Base-by-base conservation (phyloP, 2,888 invertebrate genomes). In the Volucella inflata region DNA sequence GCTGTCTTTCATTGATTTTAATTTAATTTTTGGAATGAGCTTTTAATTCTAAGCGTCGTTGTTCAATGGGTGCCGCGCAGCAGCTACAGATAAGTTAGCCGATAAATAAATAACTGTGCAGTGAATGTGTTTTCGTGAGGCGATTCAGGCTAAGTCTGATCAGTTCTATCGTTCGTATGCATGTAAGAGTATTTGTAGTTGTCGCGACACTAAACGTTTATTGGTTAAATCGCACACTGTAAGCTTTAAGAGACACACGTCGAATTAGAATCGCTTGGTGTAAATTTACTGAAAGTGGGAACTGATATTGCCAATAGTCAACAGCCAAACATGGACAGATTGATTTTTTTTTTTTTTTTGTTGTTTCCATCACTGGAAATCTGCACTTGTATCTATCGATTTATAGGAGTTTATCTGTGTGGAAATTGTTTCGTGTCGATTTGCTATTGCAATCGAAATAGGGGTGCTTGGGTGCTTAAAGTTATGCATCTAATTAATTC, bases 21-120 rank as follows among this genome's bases (percentile, higher is more conserved):
- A 78, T 79, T 53, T 75, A 80, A 76, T 81, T 77, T 77, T 57
- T 72, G 77, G 71, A 71, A 76, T 75, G 48, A 85, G 85, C 85
- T 81, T 81, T 81, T 81, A 77, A 72, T 85, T 81, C 80, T 76
- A 80, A 85, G 71, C 38, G 46, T 76, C 46, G 62, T 50, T 67
- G 76, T 60, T 81, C 80, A 76, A 85, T 81, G 72, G 72, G 76
- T 81, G 81, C 85, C 85, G 85, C 80, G 51, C 75, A 42, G 72
- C 67, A 71, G 70, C 51, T 21, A 53, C 55, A 53, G 84, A 84
- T 84, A 64, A 81, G 72, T 81, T 12, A 53, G 46, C 12, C 30
- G 76, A 81, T 81, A 81, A 68, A 59, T 68, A 85, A 72, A 85
- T 60, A 64, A 81, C 80, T 84, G 79, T 59, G 68, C 75, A 75